Conservation (phyloP, 2,113 vertebrate genomes). For the Amphiprion ocellaris region DNA sequence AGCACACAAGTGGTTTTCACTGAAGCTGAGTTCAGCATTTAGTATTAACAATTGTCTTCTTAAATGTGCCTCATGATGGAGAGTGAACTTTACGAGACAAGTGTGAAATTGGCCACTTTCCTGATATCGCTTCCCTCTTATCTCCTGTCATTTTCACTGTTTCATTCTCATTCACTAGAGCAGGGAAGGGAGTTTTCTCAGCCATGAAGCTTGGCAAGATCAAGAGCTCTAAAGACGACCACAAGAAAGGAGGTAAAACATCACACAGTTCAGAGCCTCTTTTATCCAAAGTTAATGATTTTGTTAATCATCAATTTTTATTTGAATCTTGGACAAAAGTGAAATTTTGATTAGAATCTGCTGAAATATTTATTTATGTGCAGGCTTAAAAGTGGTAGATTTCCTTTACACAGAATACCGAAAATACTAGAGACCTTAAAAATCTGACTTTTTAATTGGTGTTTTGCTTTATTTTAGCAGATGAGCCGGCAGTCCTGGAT, state of each 20-base stretch:
- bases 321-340: neutral
- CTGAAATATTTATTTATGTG: neutral
- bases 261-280: neutral
- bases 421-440: neutral
- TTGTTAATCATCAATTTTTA: no score
- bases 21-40: neutral
- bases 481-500: conserved; percentile 93
- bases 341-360: neutral
- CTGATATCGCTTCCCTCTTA: conserved; percentile 11
- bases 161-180: conserved; percentile 77
- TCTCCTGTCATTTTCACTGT: conserved; percentile 11
- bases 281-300: neutral
- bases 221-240: conserved; percentile 87
- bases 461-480: conserved; percentile 69
- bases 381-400: neutral
- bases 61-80: conserved; percentile 1
- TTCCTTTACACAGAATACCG: neutral
- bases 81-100: neutral
- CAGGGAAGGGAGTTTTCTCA: conserved; percentile 91
- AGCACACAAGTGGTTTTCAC: neutral
- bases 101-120: neutral
- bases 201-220: conserved; percentile 93
- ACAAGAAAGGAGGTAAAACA: conserved; percentile 86
- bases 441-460: neutral
- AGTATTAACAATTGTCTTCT: neutral